Evolutionary conservation across 2,888 invertebrate genomes (phyloP).

Genomic region (Epirrhoe alternata): DNA sequence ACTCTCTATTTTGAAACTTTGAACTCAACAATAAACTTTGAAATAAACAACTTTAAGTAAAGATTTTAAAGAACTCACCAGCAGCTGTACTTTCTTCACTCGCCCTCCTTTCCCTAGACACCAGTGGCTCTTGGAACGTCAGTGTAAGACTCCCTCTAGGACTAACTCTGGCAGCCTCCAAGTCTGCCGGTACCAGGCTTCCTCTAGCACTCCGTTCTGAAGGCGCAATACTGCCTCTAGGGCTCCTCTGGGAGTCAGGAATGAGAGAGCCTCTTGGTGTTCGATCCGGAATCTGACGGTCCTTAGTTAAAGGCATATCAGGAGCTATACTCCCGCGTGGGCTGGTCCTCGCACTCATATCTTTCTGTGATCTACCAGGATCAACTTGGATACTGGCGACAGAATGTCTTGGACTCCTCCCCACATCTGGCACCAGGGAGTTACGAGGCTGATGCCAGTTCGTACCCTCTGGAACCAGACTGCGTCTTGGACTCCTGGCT

Average conservation of each 20-base stretch:
- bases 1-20: no score
- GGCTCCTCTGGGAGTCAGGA: slow-evolving; percentile 84
- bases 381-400: slow-evolving; percentile 80
- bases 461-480: slow-evolving; percentile 85
- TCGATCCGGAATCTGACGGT: slow-evolving; percentile 68
- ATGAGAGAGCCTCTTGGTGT: slow-evolving; percentile 86
- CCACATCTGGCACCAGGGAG: slow-evolving; percentile 84
- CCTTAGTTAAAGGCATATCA: slow-evolving; percentile 68
- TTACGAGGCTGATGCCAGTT: slow-evolving; percentile 85
- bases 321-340: slow-evolving; percentile 85
- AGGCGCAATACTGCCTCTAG: slow-evolving; percentile 86
- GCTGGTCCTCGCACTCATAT: slow-evolving; percentile 82
- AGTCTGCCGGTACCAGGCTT: slow-evolving; percentile 70
- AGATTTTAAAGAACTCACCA: slow-evolving; percentile 60
- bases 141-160: slow-evolving; percentile 86
- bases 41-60: neutral
- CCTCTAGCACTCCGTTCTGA: slow-evolving; percentile 79
- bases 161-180: slow-evolving; percentile 75
- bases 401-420: slow-evolving; percentile 86
- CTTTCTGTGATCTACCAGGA: slow-evolving; percentile 74
- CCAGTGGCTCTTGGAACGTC: slow-evolving; percentile 86
- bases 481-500: slow-evolving; percentile 86
- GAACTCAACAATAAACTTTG: no score
- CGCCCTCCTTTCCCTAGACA: slow-evolving; percentile 82
- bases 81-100: slow-evolving; percentile 85